phyloP scores from a whole-genome alignment of 2,888 invertebrate species.

The Calameuta filiformis region DNA sequence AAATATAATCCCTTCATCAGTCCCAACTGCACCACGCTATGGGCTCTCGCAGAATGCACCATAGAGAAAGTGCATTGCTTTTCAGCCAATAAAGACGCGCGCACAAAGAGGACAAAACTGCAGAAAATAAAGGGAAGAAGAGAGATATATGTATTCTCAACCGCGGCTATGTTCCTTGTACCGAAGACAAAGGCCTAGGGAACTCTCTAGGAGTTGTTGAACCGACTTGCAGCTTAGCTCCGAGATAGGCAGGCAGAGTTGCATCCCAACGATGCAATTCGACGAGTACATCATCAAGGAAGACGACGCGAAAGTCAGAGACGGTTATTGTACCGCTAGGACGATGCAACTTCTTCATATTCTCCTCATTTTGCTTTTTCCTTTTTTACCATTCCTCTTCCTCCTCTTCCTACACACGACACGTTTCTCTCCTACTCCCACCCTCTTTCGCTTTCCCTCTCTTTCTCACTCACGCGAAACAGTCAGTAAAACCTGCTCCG shows the following conservation, averaged over 20 bases:
- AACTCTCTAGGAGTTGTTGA: not conserved
- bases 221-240: not conserved
- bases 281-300: not conserved
- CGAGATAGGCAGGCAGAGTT: not conserved
- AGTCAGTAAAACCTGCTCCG: not conserved
- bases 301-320: not conserved
- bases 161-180: not conserved
- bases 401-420: not conserved
- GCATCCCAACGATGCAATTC: not conserved
- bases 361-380: conserved; percentile 28
- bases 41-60: not conserved
- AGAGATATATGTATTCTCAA: not conserved
- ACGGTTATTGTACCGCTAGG: conserved; percentile 25
- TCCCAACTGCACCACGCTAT: not conserved
- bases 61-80: not conserved
- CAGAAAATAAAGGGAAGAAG: not conserved
- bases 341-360: conserved; percentile 8
- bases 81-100: not conserved
- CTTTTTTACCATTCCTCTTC: conserved; percentile 22
- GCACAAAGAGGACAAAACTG: not conserved
- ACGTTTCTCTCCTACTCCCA: not conserved
- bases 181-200: not conserved
- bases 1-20: not conserved
- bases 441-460: not conserved
- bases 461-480: not conserved